Evolutionary conservation across 2,113 vertebrate species (phyloP).

Genomic region (Siphamia tubifer): DNA sequence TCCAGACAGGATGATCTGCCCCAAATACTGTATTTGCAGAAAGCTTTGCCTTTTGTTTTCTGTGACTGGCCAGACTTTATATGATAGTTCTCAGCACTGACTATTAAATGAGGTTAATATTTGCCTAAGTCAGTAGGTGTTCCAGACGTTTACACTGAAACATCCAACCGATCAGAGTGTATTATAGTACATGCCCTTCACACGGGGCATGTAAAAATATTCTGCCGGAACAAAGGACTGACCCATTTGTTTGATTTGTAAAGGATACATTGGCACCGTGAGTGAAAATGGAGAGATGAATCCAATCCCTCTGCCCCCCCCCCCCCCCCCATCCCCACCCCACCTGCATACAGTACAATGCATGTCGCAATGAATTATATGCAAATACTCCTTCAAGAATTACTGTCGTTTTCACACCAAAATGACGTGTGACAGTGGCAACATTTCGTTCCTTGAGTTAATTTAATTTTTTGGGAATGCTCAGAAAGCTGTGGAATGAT

Average conservation of each 20-base stretch:
- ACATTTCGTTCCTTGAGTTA: slow-evolving; percentile 16
- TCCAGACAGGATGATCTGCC: slow-evolving; percentile 30
- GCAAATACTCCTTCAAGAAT: slow-evolving; percentile 26
- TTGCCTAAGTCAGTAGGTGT: slow-evolving; percentile 22
- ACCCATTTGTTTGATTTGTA: slow-evolving; percentile 62
- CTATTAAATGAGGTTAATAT: slow-evolving; percentile 24
- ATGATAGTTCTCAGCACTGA: slow-evolving; percentile 11
- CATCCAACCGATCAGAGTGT: slow-evolving; percentile 24
- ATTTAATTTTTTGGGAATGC: slow-evolving; percentile 8
- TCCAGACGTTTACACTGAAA: slow-evolving; percentile 26
- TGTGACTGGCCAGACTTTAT: slow-evolving; percentile 24
- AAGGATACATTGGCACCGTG: slow-evolving; percentile 20
- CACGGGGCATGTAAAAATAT: slow-evolving; percentile 38
- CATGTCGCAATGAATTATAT: slow-evolving; percentile 44
- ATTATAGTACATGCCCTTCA: slow-evolving; percentile 45
- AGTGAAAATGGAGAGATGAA: slow-evolving; percentile 19
- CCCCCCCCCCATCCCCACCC: slow-evolving; percentile 34
- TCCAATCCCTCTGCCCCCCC: slow-evolving; percentile 16
- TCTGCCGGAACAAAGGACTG: slow-evolving; percentile 38
- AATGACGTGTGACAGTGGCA: slow-evolving; percentile 9
- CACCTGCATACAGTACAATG: slow-evolving; percentile 52
- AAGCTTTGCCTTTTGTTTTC: slow-evolving; percentile 15
- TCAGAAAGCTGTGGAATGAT: background rate
- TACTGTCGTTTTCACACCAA: slow-evolving; percentile 13
- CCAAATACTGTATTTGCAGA: slow-evolving; percentile 24